Conservation (phyloP, 2,797 vertebrate species). For the Eulemur albifrons region DNA sequence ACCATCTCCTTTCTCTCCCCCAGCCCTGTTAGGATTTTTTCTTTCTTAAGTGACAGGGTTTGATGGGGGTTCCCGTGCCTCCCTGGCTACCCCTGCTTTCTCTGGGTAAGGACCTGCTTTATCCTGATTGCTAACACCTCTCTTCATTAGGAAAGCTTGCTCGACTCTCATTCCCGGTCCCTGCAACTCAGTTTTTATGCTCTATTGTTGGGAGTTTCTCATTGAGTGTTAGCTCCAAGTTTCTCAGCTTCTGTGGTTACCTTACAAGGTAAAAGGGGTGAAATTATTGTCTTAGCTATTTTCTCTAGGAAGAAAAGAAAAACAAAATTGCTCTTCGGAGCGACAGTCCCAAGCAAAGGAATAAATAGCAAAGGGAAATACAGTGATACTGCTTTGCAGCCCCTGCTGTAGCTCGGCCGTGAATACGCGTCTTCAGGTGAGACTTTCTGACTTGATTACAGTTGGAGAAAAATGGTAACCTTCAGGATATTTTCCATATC, state of each 20-base stretch:
- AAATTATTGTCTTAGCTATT: slow-evolving; percentile 55
- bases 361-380: slow-evolving; percentile 42
- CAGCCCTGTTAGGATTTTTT: slow-evolving; percentile 24
- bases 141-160: slow-evolving; percentile 68
- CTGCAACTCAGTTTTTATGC: slow-evolving; percentile 36
- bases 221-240: not conserved
- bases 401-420: not conserved
- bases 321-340: slow-evolving; percentile 65
- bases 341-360: slow-evolving; percentile 50
- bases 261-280: slow-evolving; percentile 22
- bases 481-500: slow-evolving; percentile 41
- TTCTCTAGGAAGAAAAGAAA: slow-evolving; percentile 42
- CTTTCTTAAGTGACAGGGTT: slow-evolving; percentile 32
- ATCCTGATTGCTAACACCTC: not conserved
- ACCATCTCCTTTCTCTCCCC: slow-evolving; percentile 1
- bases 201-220: slow-evolving; percentile 58
- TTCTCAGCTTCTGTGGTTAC: slow-evolving; percentile 20
- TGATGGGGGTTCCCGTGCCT: not conserved
- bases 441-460: slow-evolving; percentile 35
- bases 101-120: slow-evolving; percentile 22
- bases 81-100: not conserved
- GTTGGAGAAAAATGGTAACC: not conserved
- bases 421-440: slow-evolving; percentile 36
- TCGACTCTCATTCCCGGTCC: slow-evolving; percentile 1
- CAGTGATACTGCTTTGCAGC: slow-evolving; percentile 37